Conservation (phyloP, 2,113 vertebrate species). For the Archocentrus centrarchus region DNA sequence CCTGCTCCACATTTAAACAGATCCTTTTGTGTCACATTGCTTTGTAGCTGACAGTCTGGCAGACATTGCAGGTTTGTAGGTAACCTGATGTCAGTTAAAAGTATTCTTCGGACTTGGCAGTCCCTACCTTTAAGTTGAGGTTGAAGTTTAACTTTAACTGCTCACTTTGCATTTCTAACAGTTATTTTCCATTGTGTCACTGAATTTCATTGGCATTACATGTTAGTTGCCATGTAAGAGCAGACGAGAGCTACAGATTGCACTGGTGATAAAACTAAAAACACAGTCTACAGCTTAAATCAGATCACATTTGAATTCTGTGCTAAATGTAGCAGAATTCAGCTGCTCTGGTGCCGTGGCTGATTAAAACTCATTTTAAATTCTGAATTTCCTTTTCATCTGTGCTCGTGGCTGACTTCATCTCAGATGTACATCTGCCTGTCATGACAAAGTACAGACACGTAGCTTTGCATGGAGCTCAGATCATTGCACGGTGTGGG, state of each 20-base stretch:
- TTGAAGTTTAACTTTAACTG: neutral
- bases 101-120: neutral
- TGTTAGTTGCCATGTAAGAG: neutral
- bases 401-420: neutral
- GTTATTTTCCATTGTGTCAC: neutral
- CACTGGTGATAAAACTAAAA: neutral
- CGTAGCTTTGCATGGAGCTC: too few species aligned
- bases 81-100: neutral
- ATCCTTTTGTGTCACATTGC: neutral
- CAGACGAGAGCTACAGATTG: neutral
- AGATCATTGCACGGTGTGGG: neutral
- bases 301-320: neutral
- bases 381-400: neutral
- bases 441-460: neutral
- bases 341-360: neutral
- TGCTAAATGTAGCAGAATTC: neutral
- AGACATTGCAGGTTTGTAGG: neutral
- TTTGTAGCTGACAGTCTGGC: neutral
- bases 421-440: neutral
- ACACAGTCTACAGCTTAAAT: neutral
- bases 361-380: neutral
- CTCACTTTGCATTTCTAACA: neutral
- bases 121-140: neutral
- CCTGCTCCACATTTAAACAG: neutral
- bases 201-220: neutral